Conservation (phyloP, 92 coral and sea anemone genomes). For the Metridium senile region DNA sequence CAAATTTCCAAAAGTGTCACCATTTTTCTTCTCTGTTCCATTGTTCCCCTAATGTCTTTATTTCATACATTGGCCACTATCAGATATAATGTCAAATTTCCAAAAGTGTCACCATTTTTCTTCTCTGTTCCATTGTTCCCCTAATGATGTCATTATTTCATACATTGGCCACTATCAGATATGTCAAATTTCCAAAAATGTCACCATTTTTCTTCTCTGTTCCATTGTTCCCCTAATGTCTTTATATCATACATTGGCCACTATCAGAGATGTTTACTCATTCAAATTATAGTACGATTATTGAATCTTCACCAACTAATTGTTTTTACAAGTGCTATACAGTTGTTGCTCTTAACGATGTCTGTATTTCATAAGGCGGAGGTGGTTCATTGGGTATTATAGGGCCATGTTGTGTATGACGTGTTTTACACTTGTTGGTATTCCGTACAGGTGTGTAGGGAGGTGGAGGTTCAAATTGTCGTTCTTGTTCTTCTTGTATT, state of each 20-base stretch:
- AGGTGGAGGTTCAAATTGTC: constrained; percentile 79
- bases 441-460: constrained; percentile 85
- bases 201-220: no score
- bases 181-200: no score
- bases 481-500: constrained; percentile 65
- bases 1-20: no score
- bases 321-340: constrained; percentile 47
- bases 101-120: no score
- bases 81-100: no score
- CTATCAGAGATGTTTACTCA: neutral
- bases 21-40: no score
- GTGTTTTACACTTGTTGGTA: constrained; percentile 57
- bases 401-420: constrained; percentile 51
- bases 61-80: no score
- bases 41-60: no score
- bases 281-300: no score
- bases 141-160: neutral
- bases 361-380: constrained; percentile 89
- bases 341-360: constrained; percentile 71
- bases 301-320: neutral
- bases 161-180: no score
- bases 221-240: no score
- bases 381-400: constrained; percentile 91
- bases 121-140: no score
- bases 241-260: neutral